These are phyloP conservation scores for Elysia chlorotica DNA, from an alignment of 1,140 invertebrate genomes.

Conservation along the genomic window DNA sequence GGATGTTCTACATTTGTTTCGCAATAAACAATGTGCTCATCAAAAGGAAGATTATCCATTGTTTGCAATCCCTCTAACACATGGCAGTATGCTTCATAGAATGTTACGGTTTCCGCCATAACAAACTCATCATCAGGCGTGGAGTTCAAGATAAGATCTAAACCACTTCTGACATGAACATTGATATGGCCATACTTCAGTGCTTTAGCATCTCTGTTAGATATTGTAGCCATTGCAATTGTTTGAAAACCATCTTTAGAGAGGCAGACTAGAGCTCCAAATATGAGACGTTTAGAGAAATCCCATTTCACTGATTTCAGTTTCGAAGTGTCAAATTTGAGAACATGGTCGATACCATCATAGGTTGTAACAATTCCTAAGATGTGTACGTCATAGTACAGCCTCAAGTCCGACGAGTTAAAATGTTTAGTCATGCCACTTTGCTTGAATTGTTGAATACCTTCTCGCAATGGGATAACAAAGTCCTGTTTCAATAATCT, in stretches of 20 bases:
- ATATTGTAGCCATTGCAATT: slow-evolving; percentile 71
- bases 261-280: slow-evolving; percentile 73
- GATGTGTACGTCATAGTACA: slow-evolving; percentile 41
- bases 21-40: slow-evolving; percentile 48
- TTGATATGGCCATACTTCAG: slow-evolving; percentile 26
- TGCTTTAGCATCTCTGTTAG: slow-evolving; percentile 65
- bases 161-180: slow-evolving; percentile 53
- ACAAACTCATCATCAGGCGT: slow-evolving; percentile 29
- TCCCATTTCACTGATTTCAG: slow-evolving; percentile 43
- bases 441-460: slow-evolving; percentile 46
- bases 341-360: slow-evolving; percentile 32
- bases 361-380: slow-evolving; percentile 38
- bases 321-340: slow-evolving; percentile 40
- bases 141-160: slow-evolving; percentile 14
- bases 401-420: slow-evolving; percentile 32
- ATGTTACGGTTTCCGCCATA: slow-evolving; percentile 65
- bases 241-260: slow-evolving; percentile 71
- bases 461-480: slow-evolving; percentile 57
- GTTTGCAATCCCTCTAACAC: slow-evolving; percentile 59
- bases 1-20: slow-evolving; percentile 34
- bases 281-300: slow-evolving; percentile 69
- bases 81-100: slow-evolving; percentile 65
- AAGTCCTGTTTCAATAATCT: slow-evolving; percentile 76
- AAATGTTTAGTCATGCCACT: not conserved
- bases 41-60: slow-evolving; percentile 55